Evolutionary conservation across 2,797 vertebrate genomes (phyloP).

Genomic region (Enteromius mattozi): DNA sequence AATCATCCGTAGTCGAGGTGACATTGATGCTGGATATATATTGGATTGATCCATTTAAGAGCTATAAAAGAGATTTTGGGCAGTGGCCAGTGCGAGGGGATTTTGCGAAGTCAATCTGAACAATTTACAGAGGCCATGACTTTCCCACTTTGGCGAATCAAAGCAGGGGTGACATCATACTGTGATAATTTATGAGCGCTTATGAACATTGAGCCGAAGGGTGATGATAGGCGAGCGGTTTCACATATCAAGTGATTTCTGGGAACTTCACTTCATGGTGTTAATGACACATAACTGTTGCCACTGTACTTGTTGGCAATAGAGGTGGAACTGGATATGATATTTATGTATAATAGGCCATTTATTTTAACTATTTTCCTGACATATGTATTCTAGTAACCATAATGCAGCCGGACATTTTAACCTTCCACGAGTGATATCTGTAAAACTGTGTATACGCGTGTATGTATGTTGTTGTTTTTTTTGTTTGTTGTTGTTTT

Average conservation of each 20-base stretch:
- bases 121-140: slow-evolving; percentile 37
- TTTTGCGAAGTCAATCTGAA: slow-evolving; percentile 27
- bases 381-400: background rate
- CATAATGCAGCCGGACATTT: background rate
- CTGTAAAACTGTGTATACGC: background rate
- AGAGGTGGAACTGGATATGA: slow-evolving; percentile 2
- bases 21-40: slow-evolving; percentile 56
- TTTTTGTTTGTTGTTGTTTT: no score
- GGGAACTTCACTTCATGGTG: background rate
- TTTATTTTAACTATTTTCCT: background rate
- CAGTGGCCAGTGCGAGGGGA: slow-evolving; percentile 31
- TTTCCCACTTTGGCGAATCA: slow-evolving; percentile 41
- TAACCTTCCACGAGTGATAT: background rate
- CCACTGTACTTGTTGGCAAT: background rate
- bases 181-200: slow-evolving; percentile 21
- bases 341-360: background rate
- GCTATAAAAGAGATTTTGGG: slow-evolving; percentile 56
- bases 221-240: slow-evolving; percentile 5
- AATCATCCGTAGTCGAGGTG: slow-evolving; percentile 50
- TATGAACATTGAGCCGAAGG: slow-evolving; percentile 5
- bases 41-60: slow-evolving; percentile 57
- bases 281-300: slow-evolving; percentile 21
- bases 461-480: no score
- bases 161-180: slow-evolving; percentile 44
- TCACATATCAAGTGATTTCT: slow-evolving; percentile 29